Evolutionary conservation across 2,888 invertebrate genomes (phyloP), one percentile per base, ranked within the genome.

Genomic region (Drosophila algonquin): DNA sequence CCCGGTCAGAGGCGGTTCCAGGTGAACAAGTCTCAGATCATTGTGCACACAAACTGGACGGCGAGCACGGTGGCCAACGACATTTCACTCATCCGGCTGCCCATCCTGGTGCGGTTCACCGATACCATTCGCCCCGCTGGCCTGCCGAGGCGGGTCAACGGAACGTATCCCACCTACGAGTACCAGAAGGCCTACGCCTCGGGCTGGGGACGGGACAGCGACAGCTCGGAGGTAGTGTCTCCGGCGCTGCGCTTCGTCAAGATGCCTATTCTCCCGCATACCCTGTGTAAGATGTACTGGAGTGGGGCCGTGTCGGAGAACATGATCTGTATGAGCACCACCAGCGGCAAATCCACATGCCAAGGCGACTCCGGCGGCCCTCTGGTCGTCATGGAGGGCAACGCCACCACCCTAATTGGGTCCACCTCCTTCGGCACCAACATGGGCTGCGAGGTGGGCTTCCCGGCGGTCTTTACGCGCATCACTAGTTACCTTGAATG

Each of bases 191-290:
- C 73, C 4, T 53, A 77, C 24, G 89, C 89, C 44, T 90, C 91
- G 14, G 91, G 91, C n/a, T 91, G 91, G 91, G 87, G 91, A 12
- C 75, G 67, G 5, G 78, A 81, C 12, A 76, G 76, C 27, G 90
- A 70, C 5, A 32, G 46, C 46, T 70, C 73, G 0, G 32, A 56
- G 3, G 18, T 40, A 5, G 79, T 86, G 12, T 59, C 76, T 0
- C 35, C 65, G 0, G 58, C 58, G 4, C 60, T 86, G 18, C 61
- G 72, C 7, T 82, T 60, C 3, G 78, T 81, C 4, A 44, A 51
- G 0, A 32, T 90, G 75, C 61, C 67, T 3, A 63, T 88, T 2
- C 78, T 83, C 62, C 47, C 73, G 0, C 76, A 90, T 27, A 35
- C 35, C 0, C 52, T 61, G 0, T 90, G 91, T 62, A 32, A 63